Conservation (phyloP, 2,113 vertebrate species). For the Etia nguti region DNA sequence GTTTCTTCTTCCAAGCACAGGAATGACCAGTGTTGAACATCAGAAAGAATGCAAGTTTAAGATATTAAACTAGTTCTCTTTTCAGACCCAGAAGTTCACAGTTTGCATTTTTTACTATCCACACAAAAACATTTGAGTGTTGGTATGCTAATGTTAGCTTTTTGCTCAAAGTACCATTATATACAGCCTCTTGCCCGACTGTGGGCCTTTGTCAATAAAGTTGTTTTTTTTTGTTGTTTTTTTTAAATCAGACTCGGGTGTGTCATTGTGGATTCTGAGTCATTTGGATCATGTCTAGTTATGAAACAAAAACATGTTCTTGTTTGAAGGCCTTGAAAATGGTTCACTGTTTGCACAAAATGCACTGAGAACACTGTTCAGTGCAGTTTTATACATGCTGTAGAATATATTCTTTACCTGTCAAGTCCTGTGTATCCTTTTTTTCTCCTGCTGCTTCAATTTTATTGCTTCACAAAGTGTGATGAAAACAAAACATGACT, state of each 20-base stretch:
- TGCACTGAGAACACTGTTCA: neutral
- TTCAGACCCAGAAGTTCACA: neutral
- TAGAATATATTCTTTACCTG: neutral
- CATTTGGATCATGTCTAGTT: neutral
- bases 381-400: neutral
- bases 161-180: neutral
- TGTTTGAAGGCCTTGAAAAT: neutral
- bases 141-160: neutral
- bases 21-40: neutral
- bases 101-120: neutral
- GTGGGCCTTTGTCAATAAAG: neutral
- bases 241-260: neutral
- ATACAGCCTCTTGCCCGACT: neutral
- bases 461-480: neutral
- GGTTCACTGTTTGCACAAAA: neutral
- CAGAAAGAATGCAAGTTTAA: neutral
- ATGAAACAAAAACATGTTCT: neutral
- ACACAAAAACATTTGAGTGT: neutral
- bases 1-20: neutral
- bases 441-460: accelerated
- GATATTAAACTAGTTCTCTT: neutral
- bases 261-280: neutral
- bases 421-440: neutral
- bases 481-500: neutral
- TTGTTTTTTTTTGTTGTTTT: too few species aligned